phyloP scores from a whole-genome alignment of 2,888 invertebrate species.

The Caenorhabditis drosophilae region DNA sequence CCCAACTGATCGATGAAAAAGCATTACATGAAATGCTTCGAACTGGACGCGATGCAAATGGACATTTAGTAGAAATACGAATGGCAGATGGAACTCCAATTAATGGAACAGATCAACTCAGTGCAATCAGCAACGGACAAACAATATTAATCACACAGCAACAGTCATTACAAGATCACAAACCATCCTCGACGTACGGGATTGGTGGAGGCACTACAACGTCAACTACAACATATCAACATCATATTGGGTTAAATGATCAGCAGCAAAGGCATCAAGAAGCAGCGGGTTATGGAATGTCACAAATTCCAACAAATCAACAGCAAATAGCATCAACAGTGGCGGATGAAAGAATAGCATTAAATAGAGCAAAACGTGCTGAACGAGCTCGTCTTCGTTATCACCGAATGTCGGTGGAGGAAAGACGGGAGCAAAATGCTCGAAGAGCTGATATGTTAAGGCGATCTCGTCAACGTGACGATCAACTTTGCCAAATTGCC shows the following conservation, averaged over 20 bases:
- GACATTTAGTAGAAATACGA: constrained; percentile 39
- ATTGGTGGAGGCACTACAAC: too few relatives aligned
- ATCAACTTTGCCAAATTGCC: constrained; percentile 30
- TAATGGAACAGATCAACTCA: constrained; percentile 9
- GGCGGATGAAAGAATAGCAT: constrained; percentile 2
- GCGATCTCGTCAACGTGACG: constrained; percentile 40
- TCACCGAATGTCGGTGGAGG: constrained; percentile 39
- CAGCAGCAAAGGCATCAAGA: background rate
- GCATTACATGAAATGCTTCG: constrained; percentile 35
- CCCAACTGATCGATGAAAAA: constrained; percentile 42
- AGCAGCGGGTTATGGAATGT: background rate
- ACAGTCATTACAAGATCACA: constrained; percentile 5
- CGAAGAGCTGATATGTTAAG: constrained; percentile 39
- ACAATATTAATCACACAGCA: constrained; percentile 27
- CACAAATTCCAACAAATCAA: background rate
- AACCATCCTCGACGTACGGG: too few relatives aligned
- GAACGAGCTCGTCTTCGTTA: constrained; percentile 43
- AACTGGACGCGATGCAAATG: constrained; percentile 36
- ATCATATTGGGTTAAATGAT: background rate
- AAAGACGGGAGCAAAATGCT: constrained; percentile 40
- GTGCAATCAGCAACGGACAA: constrained; percentile 19
- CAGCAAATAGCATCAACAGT: background rate
- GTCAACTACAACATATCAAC: too few relatives aligned
- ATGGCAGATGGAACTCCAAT: constrained; percentile 29
- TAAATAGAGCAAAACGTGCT: constrained; percentile 27